Base-by-base conservation (phyloP, 2,888 invertebrate species). In the Laothoe populi region DNA sequence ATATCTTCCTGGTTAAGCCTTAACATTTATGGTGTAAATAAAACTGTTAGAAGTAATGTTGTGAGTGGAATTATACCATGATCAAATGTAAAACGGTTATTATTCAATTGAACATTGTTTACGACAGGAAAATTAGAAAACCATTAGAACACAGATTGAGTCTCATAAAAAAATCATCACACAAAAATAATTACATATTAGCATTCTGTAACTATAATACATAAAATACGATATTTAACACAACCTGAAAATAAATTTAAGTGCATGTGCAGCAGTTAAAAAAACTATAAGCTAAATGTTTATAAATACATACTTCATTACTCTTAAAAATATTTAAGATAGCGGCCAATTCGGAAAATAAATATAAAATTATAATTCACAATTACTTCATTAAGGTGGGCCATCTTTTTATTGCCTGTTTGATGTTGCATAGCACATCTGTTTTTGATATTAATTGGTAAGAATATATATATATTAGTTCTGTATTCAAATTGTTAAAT, bases 241-340 rank as follows among this genome's bases (percentile, higher is more conserved):
- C 73, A 73, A 72, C 73, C 71, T 65, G 64, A 64, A 63, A 42
- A 62, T 3, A 53, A 53, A 61, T 63, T 70, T 68, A 67, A 69
- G 67, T 71, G 67, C 63, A 64, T 62, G 53, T 64, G 35, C 66
- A 65, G 61, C 65, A 63, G 58, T 58, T 60, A 19, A 19, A 26
- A 13, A 61, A 46, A 31, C 49, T 53, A 61, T 13, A 35, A 44
- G 38, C 45, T 57, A 60, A n/a, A 31, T 61, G 31, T 57, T 57
- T 61, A 49, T 48, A 60, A 60, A 60, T 42, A 58, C 13, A 62
- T 59, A 60, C 19, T 53, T 57, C 45, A 46, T 44, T 58, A 48
- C 23, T 26, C 42, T 49, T 60, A 63, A 60, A 60, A 44, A 13
- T 57, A 57, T 46, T 60, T 60, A 63, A 61, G 61, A 38, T 57